Evolutionary conservation across 2,113 vertebrate genomes (phyloP).

Genomic region (Pipa parva): DNA sequence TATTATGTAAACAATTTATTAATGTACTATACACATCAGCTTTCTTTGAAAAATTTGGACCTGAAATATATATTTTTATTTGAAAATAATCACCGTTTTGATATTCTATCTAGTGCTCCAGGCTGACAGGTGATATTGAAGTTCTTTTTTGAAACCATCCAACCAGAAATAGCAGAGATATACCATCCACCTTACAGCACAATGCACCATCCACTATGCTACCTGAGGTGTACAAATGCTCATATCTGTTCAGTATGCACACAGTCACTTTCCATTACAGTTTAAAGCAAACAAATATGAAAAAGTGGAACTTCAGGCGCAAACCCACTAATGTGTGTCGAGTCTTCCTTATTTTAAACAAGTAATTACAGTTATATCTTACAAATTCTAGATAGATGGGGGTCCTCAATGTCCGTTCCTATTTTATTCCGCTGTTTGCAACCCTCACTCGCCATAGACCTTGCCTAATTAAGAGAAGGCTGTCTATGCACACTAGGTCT

Average conservation of each 20-base stretch:
- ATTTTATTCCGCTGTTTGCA: slow-evolving; percentile 48
- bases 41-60: too few relatives aligned
- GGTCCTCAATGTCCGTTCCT: slow-evolving; percentile 43
- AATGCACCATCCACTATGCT: too few relatives aligned
- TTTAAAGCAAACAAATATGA: neutral
- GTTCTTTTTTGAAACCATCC: too few relatives aligned
- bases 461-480: slow-evolving; percentile 94
- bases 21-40: too few relatives aligned
- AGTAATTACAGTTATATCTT: slow-evolving; percentile 1
- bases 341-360: neutral
- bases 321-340: neutral
- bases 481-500: slow-evolving; percentile 86
- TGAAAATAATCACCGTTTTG: too few relatives aligned
- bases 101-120: too few relatives aligned
- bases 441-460: slow-evolving; percentile 77
- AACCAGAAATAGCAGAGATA: neutral
- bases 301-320: neutral
- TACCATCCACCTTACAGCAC: neutral
- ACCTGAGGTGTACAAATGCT: too few relatives aligned
- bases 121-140: too few relatives aligned
- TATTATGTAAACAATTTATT: too few relatives aligned
- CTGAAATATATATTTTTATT: too few relatives aligned
- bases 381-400: neutral
- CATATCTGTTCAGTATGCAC: too few relatives aligned
- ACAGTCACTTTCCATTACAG: too few relatives aligned